Evolutionary conservation across 2,113 vertebrate genomes (phyloP).

Genomic region (Chitala chitala): DNA sequence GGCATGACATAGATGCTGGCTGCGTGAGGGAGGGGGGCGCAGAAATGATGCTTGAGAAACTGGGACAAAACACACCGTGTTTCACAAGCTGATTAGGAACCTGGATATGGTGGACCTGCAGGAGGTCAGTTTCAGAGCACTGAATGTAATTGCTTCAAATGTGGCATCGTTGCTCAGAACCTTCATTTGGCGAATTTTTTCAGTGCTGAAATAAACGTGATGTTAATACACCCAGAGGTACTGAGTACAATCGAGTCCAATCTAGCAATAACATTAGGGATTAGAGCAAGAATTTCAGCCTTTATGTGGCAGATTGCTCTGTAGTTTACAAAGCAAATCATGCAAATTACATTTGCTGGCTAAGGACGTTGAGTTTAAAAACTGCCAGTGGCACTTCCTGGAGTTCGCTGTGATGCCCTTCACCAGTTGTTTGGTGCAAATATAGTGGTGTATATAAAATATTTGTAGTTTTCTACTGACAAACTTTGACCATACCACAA

Average conservation of each 20-base stretch:
- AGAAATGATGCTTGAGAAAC: background rate
- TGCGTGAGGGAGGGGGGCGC: background rate
- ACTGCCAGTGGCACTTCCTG: too few species aligned
- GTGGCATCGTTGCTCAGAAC: too few species aligned
- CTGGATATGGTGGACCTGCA: background rate
- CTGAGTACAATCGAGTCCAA: background rate
- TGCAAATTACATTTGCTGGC: too few species aligned
- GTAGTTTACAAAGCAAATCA: too few species aligned
- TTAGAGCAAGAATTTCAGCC: constrained; percentile 7
- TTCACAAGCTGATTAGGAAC: background rate
- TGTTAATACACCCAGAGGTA: background rate
- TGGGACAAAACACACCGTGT: background rate
- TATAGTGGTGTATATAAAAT: too few species aligned
- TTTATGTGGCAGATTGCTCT: too few species aligned
- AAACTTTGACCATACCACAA: too few species aligned
- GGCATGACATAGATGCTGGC: background rate
- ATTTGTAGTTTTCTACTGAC: too few species aligned
- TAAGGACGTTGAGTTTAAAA: too few species aligned
- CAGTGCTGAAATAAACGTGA: background rate
- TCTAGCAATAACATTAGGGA: background rate
- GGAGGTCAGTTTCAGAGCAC: background rate
- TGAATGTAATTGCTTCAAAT: background rate
- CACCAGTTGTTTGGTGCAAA: too few species aligned
- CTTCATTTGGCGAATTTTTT: too few species aligned
- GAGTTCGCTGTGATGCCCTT: too few species aligned